These are phyloP conservation scores for Salminus brasiliensis DNA, from an alignment of 2,113 vertebrate species.

Conservation along the genomic window DNA sequence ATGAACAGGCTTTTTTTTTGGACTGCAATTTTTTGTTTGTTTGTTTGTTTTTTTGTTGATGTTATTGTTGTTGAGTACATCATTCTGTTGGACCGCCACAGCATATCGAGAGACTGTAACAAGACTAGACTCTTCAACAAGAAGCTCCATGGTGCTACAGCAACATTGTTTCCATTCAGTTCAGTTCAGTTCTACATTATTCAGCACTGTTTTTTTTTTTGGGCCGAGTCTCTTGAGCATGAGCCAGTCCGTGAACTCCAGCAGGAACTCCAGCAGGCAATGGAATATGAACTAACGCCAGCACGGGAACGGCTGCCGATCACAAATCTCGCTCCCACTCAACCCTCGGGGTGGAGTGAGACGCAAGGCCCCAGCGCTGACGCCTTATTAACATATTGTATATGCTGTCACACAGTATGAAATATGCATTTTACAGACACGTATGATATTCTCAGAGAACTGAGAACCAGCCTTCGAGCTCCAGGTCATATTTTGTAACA, in stretches of 20 bases:
- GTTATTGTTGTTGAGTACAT: neutral
- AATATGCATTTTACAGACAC: conserved; percentile 28
- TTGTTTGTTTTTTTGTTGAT: neutral
- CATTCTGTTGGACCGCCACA: neutral
- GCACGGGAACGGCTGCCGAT: too few species aligned
- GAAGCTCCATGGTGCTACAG: conserved; percentile 25
- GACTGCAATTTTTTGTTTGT: neutral
- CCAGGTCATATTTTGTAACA: conserved; percentile 80
- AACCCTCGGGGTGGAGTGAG: neutral
- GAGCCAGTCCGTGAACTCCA: neutral
- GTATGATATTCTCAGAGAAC: conserved; percentile 29
- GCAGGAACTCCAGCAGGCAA: neutral
- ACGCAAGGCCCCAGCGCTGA: neutral
- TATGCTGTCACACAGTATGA: neutral
- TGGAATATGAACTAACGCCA: too few species aligned
- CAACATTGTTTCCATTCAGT: neutral
- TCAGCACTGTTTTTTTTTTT: neutral
- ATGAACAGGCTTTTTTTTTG: neutral
- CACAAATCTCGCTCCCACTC: neutral
- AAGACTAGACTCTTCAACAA: conserved; percentile 11
- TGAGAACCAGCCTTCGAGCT: conserved; percentile 61
- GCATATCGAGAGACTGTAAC: neutral
- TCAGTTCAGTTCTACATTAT: neutral
- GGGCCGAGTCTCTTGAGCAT: neutral
- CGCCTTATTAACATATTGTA: neutral